Evolutionary conservation across 2,888 invertebrate genomes (phyloP), one percentile per base, ranked within the genome.

Genomic region (Mycalesis mineus): DNA sequence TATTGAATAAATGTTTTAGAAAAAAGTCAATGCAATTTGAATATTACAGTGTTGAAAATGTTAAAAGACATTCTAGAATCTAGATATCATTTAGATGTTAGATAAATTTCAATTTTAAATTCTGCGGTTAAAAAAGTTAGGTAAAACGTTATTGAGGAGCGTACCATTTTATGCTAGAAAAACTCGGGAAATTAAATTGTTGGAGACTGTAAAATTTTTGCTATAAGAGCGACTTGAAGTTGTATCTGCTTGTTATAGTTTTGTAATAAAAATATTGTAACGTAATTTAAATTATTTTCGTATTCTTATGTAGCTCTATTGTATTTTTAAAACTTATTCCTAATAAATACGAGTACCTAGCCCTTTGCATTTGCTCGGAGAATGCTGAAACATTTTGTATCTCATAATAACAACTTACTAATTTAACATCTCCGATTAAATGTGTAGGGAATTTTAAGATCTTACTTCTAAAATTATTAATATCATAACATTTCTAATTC

Each of bases 141-240:
- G 6, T 2, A 17, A 41, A 22, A 8, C 11, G 4, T 41, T 11
- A 41, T 0, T 15, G 13, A 15, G 15, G 22, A 49, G 49, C 17
- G 8, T 49, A 28, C 0, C 28, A 28, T 49, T 49, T 37, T 33
- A 39, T 39, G 33, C 37, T 28, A 28, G 22, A 36, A 13, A 28
- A 37, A 39, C 37, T 39, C 33, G 17, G 45, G 57, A 60, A 60
- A 62, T 61, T 49, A 55, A 62, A 63, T 54, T 45, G 54, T 53
- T 58, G 63, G 59, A 62, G 64, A 67, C 57, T 68, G 64, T 64
- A 58, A 59, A 37, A 39, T 60, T 29, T 39, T 41, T 48, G 49
- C 45, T 52, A 41, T 54, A 55, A 41, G 28, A 39, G 13, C 37
- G 33, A 40, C 29, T 28, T 29, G 39, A 45, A 44, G 14, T 40